Percentiles rank a stretch among this genome's conserved stretches.
Evolutionary conservation across 2,888 invertebrate species (phyloP).

Genomic region (Callyntrura sp.): DNA sequence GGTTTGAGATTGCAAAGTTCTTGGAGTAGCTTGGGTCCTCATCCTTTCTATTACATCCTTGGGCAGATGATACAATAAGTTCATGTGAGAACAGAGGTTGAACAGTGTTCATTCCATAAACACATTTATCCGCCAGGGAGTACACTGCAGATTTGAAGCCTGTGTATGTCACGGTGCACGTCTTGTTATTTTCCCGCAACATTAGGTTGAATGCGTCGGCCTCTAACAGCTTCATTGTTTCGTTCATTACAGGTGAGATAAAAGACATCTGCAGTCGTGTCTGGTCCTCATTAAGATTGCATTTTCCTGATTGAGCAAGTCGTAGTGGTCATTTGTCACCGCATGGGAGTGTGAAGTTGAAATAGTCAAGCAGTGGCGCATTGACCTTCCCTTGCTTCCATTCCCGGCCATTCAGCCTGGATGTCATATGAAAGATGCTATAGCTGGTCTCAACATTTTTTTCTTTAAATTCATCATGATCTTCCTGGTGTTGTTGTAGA

Average conservation of each 20-base stretch:
- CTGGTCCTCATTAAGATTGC: constrained; percentile 21
- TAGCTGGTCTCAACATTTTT: neutral
- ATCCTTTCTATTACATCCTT: constrained; percentile 31
- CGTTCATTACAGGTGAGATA: constrained; percentile 47
- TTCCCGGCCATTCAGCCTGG: neutral
- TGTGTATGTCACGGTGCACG: constrained; percentile 69
- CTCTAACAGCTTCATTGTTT: constrained; percentile 41
- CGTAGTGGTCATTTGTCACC: constrained; percentile 57
- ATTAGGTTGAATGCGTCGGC: constrained; percentile 71
- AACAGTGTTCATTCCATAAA: constrained; percentile 42
- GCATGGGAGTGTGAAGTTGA: constrained; percentile 47
- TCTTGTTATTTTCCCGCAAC: constrained; percentile 50
- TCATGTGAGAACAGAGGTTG: neutral
- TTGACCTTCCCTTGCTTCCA: constrained; percentile 7
- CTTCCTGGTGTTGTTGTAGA: neutral
- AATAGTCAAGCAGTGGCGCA: neutral
- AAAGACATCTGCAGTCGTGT: constrained; percentile 51
- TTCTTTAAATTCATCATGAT: neutral
- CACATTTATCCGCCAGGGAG: neutral
- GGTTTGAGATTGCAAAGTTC: constrained; percentile 23
- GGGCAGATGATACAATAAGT: constrained; percentile 21
- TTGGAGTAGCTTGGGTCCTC: neutral
- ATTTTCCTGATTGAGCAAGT: constrained; percentile 52
- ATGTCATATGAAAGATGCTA: neutral
- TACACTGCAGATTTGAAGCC: constrained; percentile 62